Evolutionary conservation across 2,797 vertebrate species (phyloP).

Genomic region (Schizothorax lantsangensis): DNA sequence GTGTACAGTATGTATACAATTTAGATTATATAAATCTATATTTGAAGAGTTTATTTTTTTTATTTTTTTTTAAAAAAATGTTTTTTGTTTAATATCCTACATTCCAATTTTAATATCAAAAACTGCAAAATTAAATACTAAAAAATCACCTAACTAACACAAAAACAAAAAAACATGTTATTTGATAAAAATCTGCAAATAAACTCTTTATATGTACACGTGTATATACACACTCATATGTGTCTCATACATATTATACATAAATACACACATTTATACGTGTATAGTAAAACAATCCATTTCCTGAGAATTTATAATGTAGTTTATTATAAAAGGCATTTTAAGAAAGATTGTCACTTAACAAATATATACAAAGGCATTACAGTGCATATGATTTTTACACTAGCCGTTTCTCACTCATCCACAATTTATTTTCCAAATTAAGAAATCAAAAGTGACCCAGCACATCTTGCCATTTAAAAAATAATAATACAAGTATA

Average conservation of each 20-base stretch:
- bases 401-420: slow-evolving; percentile 28
- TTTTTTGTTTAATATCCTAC: too few species aligned
- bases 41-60: too few species aligned
- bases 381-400: slow-evolving; percentile 61
- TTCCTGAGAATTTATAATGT: slow-evolving; percentile 62
- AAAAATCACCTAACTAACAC: too few species aligned
- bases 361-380: slow-evolving; percentile 77
- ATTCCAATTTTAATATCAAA: too few species aligned
- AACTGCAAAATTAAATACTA: too few species aligned
- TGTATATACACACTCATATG: neutral
- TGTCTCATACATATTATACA: neutral
- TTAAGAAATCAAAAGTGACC: slow-evolving; percentile 72
- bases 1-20: neutral
- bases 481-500: slow-evolving; percentile 77
- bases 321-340: slow-evolving; percentile 71
- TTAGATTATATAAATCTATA: too few species aligned
- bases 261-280: neutral
- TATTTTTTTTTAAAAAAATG: too few species aligned
- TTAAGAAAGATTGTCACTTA: slow-evolving; percentile 66
- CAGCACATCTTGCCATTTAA: slow-evolving; percentile 81
- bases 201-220: too few species aligned
- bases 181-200: too few species aligned
- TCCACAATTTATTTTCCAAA: slow-evolving; percentile 65
- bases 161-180: too few species aligned
- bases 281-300: neutral